phyloP scores from a whole-genome alignment of 2,888 invertebrate species.

The Volucella bombylans region DNA sequence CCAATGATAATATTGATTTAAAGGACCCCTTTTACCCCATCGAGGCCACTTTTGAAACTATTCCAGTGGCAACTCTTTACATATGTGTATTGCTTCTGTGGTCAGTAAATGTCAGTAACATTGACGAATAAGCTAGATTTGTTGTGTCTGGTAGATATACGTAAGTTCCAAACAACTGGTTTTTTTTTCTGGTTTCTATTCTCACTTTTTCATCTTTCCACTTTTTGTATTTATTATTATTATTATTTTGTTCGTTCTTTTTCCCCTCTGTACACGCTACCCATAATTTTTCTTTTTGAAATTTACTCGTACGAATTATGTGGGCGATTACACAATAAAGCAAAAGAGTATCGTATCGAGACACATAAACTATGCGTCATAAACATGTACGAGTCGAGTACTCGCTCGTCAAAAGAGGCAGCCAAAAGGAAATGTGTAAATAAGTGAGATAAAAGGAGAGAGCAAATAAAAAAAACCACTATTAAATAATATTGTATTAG shows the following conservation, averaged over 20 bases:
- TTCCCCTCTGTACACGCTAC: slow-evolving; percentile 5
- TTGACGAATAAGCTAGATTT: slow-evolving; percentile 57
- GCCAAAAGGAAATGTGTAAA: slow-evolving; percentile 8
- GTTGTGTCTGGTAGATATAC: slow-evolving; percentile 53
- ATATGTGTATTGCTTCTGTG: slow-evolving; percentile 12
- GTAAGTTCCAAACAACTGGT: slow-evolving; percentile 52
- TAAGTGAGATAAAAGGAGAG: slow-evolving; percentile 8
- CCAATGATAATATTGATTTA: no score
- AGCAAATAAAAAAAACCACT: slow-evolving; percentile 14
- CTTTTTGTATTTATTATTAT: not conserved
- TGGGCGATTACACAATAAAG: slow-evolving; percentile 72
- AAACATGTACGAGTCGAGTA: no score
- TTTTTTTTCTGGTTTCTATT: slow-evolving; percentile 5
- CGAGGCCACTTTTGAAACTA: no score
- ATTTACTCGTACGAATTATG: slow-evolving; percentile 59
- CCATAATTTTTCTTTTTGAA: slow-evolving; percentile 26
- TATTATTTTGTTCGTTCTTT: not conserved
- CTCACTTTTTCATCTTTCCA: not conserved
- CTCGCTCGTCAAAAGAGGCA: no score
- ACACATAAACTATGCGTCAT: slow-evolving; percentile 24
- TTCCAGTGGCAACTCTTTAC: not conserved
- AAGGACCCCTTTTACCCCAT: no score
- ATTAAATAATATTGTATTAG: slow-evolving; percentile 37
- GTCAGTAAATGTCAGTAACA: slow-evolving; percentile 29
- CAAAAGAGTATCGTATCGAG: slow-evolving; percentile 52